Base-by-base conservation (phyloP, 30 jellyfish, hydroid and myxozoan species). In the Pseudorhiza aurosa region DNA sequence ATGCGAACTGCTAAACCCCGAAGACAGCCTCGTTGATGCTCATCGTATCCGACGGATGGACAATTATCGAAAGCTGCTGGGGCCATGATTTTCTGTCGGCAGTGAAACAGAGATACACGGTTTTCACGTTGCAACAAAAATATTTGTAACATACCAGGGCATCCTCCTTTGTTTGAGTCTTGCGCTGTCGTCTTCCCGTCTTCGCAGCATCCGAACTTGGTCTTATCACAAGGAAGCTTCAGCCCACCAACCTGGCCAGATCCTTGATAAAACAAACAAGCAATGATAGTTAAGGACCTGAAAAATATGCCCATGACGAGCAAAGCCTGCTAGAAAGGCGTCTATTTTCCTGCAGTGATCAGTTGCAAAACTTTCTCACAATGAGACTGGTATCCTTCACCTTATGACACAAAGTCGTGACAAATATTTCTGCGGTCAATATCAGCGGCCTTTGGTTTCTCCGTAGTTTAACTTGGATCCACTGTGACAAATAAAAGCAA, bases 91-190 rank as follows among this genome's bases (percentile, higher is more conserved):
- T n/a, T n/a, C n/a, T n/a, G n/a, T 12, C 19, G 19, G 19, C 14
- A 11, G 7, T 46, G 27, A 46, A 46, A 46, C 60, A 14, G 7
- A 46, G 60, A 46, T 2, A 46, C 67, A 3, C 67, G 24, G 67
- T 53, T 53, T 53, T 24, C 58, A 17, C 8, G 30, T 11, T 50
- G 42, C 29, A 17, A 25, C 30, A 26, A 30, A 76, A 76, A 37
- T 35, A 63, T 49, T 15, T 42, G 7, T 17, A 31, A 43, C 88
- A n/a, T 59, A 85, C 96, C 96, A 14, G 96, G 96, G 62, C 96
- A 85, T 32, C 96, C 96, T 62, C 64, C 90, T 65, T 74, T 74
- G 80, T 85, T 64, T 14, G 87, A 24, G 15, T 84, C 96, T 28
- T 47, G 17, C 44, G 96, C 85, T 7, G 76, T 27, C 24, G 96